These are phyloP conservation scores for Brachionus koreanus DNA, from an alignment of 1,140 invertebrate species.

Conservation along the genomic window DNA sequence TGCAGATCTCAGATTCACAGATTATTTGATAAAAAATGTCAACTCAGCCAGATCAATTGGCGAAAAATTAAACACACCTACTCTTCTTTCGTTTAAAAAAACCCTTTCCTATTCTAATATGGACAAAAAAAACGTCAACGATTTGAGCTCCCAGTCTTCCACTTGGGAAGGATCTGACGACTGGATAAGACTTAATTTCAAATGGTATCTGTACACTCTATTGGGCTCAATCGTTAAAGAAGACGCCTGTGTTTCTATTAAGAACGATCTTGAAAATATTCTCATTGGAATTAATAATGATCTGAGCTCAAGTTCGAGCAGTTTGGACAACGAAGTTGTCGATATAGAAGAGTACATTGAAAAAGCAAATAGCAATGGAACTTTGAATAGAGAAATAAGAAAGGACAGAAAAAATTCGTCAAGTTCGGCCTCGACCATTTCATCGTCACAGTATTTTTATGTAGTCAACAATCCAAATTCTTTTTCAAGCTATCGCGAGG, in stretches of 20 bases:
- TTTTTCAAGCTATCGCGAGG: conserved; percentile 65
- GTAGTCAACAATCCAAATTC: conserved; percentile 33
- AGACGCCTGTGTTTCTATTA: conserved; percentile 36
- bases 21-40: conserved; percentile 82
- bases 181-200: conserved; percentile 91
- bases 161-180: conserved; percentile 85
- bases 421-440: conserved; percentile 19
- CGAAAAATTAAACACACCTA: conserved; percentile 28
- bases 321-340: conserved; percentile 23
- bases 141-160: conserved; percentile 47
- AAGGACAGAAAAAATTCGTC: conserved; percentile 16
- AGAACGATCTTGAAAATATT: conserved; percentile 30
- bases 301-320: conserved; percentile 27
- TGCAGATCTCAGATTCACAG: conserved; percentile 89
- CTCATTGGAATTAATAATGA: background rate
- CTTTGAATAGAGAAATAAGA: background rate
- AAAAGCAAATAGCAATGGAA: conserved; percentile 7
- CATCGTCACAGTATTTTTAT: conserved; percentile 32
- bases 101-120: background rate
- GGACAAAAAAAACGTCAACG: conserved; percentile 6
- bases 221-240: conserved; percentile 58
- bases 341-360: conserved; percentile 36
- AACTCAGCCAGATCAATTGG: conserved; percentile 64
- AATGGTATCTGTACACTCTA: conserved; percentile 80
- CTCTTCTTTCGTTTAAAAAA: conserved; percentile 37